Percentiles rank a stretch among this genome's conserved stretches.
Evolutionary conservation across 2,888 invertebrate genomes (phyloP).

Genomic region (Glaucopsyche alexis): DNA sequence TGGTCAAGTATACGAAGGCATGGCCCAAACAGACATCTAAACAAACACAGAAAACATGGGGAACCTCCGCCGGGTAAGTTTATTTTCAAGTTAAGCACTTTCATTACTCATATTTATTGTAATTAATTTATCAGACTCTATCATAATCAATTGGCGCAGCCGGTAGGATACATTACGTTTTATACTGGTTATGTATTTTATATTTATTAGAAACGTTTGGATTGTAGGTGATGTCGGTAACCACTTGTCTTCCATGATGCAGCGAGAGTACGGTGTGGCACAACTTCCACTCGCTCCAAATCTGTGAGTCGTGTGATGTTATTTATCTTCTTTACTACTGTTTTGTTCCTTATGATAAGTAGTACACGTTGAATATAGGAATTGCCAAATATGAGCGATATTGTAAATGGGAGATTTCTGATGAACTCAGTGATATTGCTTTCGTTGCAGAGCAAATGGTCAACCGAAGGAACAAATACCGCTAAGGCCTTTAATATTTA

Average conservation of each 20-base stretch:
- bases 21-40: slow-evolving; percentile 72
- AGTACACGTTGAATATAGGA: too few relatives aligned
- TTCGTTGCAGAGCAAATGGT: slow-evolving; percentile 63
- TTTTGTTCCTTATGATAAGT: background rate
- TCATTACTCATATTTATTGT: background rate
- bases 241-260: slow-evolving; percentile 77
- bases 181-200: background rate
- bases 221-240: slow-evolving; percentile 63
- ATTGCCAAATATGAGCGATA: too few relatives aligned
- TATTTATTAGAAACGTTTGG: background rate
- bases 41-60: slow-evolving; percentile 61
- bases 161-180: background rate
- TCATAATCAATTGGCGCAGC: background rate
- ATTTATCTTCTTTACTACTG: background rate
- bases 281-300: slow-evolving; percentile 64
- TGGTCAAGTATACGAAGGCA: slow-evolving; percentile 95
- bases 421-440: slow-evolving; percentile 6
- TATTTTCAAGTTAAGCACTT: background rate
- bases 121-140: background rate
- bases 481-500: slow-evolving; percentile 85
- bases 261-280: slow-evolving; percentile 67
- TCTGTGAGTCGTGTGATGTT: slow-evolving; percentile 58
- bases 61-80: slow-evolving; percentile 58
- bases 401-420: background rate
- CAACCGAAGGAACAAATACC: slow-evolving; percentile 87